These are phyloP conservation scores for Daubentonia madagascariensis DNA, from an alignment of 2,113 vertebrate species.

Conservation along the genomic window DNA sequence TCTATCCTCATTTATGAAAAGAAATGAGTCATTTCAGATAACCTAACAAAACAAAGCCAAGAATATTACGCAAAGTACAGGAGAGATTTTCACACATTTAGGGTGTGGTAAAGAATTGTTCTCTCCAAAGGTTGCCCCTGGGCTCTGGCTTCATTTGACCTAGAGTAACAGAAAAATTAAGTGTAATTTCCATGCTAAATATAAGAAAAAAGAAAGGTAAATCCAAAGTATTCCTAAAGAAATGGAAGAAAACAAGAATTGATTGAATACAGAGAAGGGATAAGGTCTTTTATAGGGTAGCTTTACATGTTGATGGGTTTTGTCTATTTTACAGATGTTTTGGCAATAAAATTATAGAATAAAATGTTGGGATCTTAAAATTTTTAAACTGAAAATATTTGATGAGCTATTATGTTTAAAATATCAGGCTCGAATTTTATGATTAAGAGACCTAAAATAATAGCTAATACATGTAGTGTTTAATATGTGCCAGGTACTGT, in stretches of 20 bases:
- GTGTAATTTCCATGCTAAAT: neutral
- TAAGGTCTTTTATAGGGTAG: neutral
- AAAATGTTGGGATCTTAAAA: neutral
- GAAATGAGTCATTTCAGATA: neutral
- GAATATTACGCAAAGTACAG: neutral
- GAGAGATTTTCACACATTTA: neutral
- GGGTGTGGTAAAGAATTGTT: neutral
- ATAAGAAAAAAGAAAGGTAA: neutral
- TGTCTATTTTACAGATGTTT: neutral
- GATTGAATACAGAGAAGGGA: neutral
- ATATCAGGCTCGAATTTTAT: neutral
- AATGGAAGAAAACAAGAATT: neutral
- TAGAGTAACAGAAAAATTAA: slow-evolving; percentile 1
- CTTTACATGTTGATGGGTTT: neutral
- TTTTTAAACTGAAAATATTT: neutral
- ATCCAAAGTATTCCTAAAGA: neutral
- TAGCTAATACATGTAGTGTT: neutral
- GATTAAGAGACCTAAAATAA: neutral
- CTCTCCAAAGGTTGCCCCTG: neutral
- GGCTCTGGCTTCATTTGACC: neutral
- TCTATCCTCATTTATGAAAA: neutral
- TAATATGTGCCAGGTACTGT: neutral
- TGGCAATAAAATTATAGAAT: neutral
- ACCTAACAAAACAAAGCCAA: neutral
- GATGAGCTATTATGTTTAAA: neutral